A percentile compares a stretch with the other conserved stretches of the same genome.
phyloP scores from a whole-genome alignment of 2,888 invertebrate species.

The Platerodrilus igneus region DNA sequence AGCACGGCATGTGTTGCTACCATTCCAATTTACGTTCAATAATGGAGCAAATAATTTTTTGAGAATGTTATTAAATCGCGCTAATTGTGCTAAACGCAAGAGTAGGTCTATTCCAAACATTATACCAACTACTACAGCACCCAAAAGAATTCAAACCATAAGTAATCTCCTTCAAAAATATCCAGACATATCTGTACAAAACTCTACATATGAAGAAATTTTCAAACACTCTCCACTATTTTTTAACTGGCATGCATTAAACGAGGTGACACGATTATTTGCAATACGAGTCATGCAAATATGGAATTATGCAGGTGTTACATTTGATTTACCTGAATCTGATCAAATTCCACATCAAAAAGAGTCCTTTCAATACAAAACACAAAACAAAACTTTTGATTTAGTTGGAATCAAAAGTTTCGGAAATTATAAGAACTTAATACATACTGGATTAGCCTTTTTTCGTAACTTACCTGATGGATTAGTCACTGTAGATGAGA shows the following conservation, averaged over 20 bases:
- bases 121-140: not conserved
- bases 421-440: conserved; percentile 13
- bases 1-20: no score
- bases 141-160: conserved; percentile 12
- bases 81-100: not conserved
- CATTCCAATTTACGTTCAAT: conserved; percentile 22
- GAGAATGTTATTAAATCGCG: conserved; percentile 19
- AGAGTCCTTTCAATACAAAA: no score
- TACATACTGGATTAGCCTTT: conserved; percentile 26
- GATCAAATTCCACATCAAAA: not conserved
- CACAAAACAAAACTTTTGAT: conserved; percentile 4
- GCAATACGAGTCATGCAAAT: conserved; percentile 52
- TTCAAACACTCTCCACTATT: conserved; percentile 52
- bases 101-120: not conserved
- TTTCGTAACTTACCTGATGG: conserved; percentile 36
- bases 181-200: conserved; percentile 48
- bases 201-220: conserved; percentile 45
- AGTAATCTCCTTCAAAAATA: conserved; percentile 42
- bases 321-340: conserved; percentile 35
- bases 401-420: no score
- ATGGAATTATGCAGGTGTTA: conserved; percentile 55
- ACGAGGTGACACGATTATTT: conserved; percentile 48
- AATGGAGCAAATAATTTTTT: conserved; percentile 25
- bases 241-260: conserved; percentile 50
- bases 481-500: conserved; percentile 42